Conservation (phyloP, 2,113 vertebrate genomes). For the Lipophrys pholis region DNA sequence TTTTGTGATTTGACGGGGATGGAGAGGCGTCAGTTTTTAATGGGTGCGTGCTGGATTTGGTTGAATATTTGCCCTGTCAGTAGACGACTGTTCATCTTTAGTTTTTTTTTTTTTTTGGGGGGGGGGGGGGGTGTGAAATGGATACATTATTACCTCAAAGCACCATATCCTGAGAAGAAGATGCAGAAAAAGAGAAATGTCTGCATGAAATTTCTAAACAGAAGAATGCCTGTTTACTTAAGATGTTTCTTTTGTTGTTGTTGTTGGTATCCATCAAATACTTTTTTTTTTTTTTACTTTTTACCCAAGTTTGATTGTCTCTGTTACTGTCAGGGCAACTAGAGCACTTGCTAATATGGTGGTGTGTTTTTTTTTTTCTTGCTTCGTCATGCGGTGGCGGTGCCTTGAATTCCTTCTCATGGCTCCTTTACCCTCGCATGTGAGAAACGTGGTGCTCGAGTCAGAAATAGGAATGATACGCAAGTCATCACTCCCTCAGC, state of each 20-base stretch:
- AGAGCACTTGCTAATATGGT: constrained; percentile 61
- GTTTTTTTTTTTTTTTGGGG: constrained; percentile 27
- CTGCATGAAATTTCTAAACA: constrained; percentile 77
- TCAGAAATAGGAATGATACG: constrained; percentile 78
- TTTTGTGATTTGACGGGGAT: constrained; percentile 69
- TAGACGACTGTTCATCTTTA: constrained; percentile 62
- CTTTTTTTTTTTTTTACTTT: constrained; percentile 19
- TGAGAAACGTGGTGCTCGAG: constrained; percentile 68
- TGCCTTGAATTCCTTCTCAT: constrained; percentile 78
- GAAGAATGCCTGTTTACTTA: constrained; percentile 69
- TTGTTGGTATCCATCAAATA: constrained; percentile 39
- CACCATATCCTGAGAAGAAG: constrained; percentile 60
- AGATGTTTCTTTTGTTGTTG: constrained; percentile 38
- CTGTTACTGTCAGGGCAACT: constrained; percentile 60
- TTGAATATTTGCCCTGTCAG: constrained; percentile 70
- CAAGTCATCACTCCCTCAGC: constrained; percentile 63
- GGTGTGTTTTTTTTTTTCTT: constrained; percentile 54
- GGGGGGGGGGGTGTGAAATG: constrained; percentile 54
- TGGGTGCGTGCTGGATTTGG: constrained; percentile 79
- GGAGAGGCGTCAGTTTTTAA: constrained; percentile 62
- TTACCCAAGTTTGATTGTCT: constrained; percentile 29
- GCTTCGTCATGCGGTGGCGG: constrained; percentile 74
- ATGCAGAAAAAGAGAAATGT: constrained; percentile 51
- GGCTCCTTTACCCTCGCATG: constrained; percentile 69
- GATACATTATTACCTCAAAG: constrained; percentile 86